Base-by-base conservation (phyloP, 2,888 invertebrate genomes). In the Patella pellucida region DNA sequence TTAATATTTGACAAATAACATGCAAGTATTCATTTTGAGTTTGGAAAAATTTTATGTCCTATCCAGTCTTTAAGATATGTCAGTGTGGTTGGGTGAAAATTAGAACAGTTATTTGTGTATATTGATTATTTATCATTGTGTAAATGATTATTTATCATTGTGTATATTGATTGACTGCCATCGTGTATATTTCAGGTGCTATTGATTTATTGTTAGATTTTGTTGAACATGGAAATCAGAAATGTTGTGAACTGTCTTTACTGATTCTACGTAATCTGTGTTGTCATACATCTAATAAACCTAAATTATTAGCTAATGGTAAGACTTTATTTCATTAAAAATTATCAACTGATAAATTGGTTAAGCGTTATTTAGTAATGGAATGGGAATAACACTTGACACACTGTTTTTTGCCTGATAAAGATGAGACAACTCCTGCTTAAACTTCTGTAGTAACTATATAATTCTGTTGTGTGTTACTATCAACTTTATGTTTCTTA, bases 271-370 rank as follows among this genome's bases (percentile, higher is more conserved):
- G 90, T 70, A 90, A 90, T 78, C 81, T 90, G 51, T 88, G 88
- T 78, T 89, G 89, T 78, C 89, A 90, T 74, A 78, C 88, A 54
- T 79, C 84, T 76, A 89, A 89, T 81, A 89, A 89, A 80, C 88
- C 89, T 1, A 88, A 88, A 76, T 82, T 90, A 11, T 82, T 90
- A 5, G 85, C 89, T 2, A 87, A 87, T 82, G 89, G 90, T 90
- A 78, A 70, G 83, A 76, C 31, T 41, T 41, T 41, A 41, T 41
- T 41, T 41, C 1, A 41, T 41, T 41, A 41, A 41, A 1, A 9
- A 41, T 41, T 41, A 41, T 41, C 41, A 7, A 41, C 5, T 41
- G 41, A 41, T 41, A 41, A 27, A 27, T 27, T 27, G 27, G 1
- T 27, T 27, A 27, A 41, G 41, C 4, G 7, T 41, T 9, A 41